These are phyloP conservation scores for Esox lucius DNA, from an alignment of 2,797 vertebrate species.

Conservation along the genomic window DNA sequence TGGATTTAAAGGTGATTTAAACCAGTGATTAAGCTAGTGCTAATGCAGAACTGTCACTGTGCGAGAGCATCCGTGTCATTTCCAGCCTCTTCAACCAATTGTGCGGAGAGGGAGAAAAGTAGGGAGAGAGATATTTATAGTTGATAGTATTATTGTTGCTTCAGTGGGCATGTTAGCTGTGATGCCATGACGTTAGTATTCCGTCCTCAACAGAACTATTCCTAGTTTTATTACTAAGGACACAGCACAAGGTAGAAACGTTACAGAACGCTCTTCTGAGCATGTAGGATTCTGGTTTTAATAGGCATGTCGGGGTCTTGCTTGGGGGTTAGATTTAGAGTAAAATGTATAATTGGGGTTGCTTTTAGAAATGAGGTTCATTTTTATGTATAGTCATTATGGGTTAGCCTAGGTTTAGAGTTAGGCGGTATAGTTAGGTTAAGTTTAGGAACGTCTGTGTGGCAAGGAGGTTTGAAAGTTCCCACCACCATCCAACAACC, in stretches of 20 bases:
- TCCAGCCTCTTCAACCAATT: neutral
- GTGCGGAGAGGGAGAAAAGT: neutral
- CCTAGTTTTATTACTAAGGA: neutral
- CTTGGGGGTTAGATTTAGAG: too few species aligned
- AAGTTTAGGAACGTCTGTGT: too few species aligned
- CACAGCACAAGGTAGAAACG: neutral
- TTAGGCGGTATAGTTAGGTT: too few species aligned
- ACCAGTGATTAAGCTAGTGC: slow-evolving; percentile 29
- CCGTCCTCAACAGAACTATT: neutral
- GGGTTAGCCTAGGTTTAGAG: too few species aligned
- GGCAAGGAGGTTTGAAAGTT: neutral
- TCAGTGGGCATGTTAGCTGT: slow-evolving; percentile 41
- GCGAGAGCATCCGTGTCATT: slow-evolving; percentile 13
- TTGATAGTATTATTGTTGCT: slow-evolving; percentile 50
- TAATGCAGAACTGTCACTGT: slow-evolving; percentile 16
- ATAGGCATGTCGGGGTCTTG: too few species aligned
- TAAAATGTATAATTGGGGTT: too few species aligned
- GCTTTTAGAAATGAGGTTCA: too few species aligned
- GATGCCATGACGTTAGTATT: neutral
- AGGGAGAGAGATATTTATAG: slow-evolving; percentile 53
- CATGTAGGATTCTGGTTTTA: too few species aligned
- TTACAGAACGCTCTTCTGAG: neutral
- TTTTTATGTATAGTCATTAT: too few species aligned
- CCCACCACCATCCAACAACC: neutral
- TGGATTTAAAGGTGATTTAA: slow-evolving; percentile 30